Percentiles rank a stretch among this genome's conserved stretches.
Conservation (phyloP, 92 coral and sea anemone species). For the Parazoanthus darwini region DNA sequence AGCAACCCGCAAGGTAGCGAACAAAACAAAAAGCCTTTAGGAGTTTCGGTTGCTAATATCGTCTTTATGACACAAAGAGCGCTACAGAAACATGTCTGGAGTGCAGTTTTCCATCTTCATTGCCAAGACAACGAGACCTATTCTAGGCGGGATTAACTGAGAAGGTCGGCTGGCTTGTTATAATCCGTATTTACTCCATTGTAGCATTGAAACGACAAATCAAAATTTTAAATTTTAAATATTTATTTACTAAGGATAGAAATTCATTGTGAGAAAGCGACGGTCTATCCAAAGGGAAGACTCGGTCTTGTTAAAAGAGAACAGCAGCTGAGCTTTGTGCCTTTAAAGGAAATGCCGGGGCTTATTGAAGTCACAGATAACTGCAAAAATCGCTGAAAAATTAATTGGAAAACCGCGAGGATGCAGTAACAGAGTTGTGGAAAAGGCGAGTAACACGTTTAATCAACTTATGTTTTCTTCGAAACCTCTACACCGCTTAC, state of each 20-base stretch:
- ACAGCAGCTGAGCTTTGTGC: background rate
- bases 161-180: background rate
- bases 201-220: background rate
- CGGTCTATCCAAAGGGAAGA: background rate
- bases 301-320: background rate
- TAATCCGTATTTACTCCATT: background rate
- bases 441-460: background rate
- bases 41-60: background rate
- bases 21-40: background rate
- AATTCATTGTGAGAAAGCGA: background rate
- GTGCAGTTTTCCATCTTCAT: background rate
- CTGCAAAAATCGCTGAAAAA: background rate
- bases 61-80: background rate
- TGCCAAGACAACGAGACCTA: background rate
- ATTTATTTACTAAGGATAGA: background rate
- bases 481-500: background rate
- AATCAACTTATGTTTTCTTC: background rate
- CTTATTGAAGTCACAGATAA: background rate
- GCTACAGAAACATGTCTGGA: background rate
- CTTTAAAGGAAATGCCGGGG: background rate
- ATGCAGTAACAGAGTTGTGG: background rate
- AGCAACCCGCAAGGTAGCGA: background rate
- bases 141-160: background rate
- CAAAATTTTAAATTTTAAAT: background rate
- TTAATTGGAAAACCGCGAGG: background rate